Evolutionary conservation across 2,797 vertebrate genomes (phyloP), one percentile per base, ranked within the genome.

Genomic region (Sus cebifrons): DNA sequence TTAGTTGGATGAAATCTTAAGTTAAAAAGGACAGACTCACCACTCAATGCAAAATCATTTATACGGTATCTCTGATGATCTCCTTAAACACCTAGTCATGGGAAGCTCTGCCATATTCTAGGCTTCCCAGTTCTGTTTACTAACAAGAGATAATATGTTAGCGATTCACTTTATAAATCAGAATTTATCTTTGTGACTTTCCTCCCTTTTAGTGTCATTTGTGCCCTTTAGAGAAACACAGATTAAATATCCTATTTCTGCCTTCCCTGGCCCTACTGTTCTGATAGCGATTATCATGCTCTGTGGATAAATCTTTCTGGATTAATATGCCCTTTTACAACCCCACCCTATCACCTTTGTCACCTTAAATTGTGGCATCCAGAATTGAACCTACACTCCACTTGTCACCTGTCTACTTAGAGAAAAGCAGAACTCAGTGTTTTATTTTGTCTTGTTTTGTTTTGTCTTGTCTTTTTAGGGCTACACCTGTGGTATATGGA

Each of bases 261-360:
- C 52, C 56, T 4, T 78, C 52, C 65, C 65, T n/a, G 29, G 16
- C 17, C 6, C 7, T n/a, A 16, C 65, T 67, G 17, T n/a, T n/a
- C 16, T 67, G 70, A 29, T 40, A 44, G 3, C 60, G 32, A 16
- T 49, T 49, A 49, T 56, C 44, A 56, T 71, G 67, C 58, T 79
- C 15, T 54, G 21, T 56, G 79, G 58, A 32, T 75, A 86, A 82
- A 75, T 82, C 68, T 82, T 94, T 94, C 60, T 91, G 40, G 40
- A 81, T 62, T 86, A 86, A 21, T 21, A 0, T 49, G 54, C 68
- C 20, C 60, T 68, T 60, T 62, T 75, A 32, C 75, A 44, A 64
- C 74, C 23, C 27, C 9, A 17, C 6, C 6, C 32, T 82, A 16
- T 82, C 67, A 32, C 52, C 75, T 82, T 90, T 40, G 52, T 74